Base-by-base conservation (phyloP, 2,113 vertebrate species). In the Noturus placidus region DNA sequence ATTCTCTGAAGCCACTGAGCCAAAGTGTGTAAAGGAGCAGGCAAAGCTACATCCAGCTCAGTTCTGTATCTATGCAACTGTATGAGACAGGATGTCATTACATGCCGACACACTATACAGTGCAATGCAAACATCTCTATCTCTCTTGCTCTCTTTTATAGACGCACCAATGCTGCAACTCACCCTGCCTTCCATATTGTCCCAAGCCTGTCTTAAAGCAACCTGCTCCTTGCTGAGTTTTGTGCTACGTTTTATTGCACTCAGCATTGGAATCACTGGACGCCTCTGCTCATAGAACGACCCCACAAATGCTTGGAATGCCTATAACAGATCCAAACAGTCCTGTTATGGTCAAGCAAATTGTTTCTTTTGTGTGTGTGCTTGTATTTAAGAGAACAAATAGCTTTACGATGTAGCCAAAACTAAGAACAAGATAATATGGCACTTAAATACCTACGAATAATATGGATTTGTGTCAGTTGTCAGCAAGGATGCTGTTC, bases 1-100 rank as follows among this genome's bases (percentile, higher is more conserved):
- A 95, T 70, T 33, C 94, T 92, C 87, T 93, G 95, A 7, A 97
- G 95, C 96, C 96, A 96, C n/a, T 50, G 85, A 84, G 95, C 94
- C 1, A 93, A 88, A 4, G 89, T 87, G n/a, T 82, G 85, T 83
- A 97, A 93, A 42, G 96, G 95, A 1, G 93, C 89, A 0, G 97
- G 96, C 84, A 97, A 89, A 91, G 89, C 90, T 50, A 56, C 69
- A 74, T 97, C 94, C 92, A 97, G 92, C 59, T 94, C 89, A 0
- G 14, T 67, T 92, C 93, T 95, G 93, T 93, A 96, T 25, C 88
- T 67, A 0, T 93, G 91, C 79, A 97, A 93, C 96, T 97, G 91
- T 22, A 87, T 87, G 5, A 33, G 4, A 74, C 56, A 70, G 6
- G 20, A 27, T 4, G 8, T 61, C 25, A 85, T 20, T 67, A 33